A percentile compares a stretch with the other conserved stretches of the same genome.
Conservation (phyloP, 2,113 vertebrate species). For the Sylvietta virens region DNA sequence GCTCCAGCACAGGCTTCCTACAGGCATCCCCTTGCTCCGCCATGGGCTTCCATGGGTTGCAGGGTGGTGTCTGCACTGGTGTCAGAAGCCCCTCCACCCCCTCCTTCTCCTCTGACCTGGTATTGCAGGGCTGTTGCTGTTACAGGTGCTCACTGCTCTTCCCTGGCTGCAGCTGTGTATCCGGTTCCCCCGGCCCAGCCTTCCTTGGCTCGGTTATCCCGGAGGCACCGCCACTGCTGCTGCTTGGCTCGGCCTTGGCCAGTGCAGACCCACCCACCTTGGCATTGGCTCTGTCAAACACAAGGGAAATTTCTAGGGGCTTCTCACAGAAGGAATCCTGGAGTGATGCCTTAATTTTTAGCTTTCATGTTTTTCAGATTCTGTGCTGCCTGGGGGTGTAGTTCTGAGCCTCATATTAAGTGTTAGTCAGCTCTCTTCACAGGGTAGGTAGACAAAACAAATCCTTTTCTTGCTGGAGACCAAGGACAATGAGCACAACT, state of each 20-base stretch:
- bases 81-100: not conserved
- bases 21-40: not conserved
- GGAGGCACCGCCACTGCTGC: too few species aligned
- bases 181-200: too few species aligned
- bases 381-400: too few species aligned
- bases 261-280: rapidly evolving
- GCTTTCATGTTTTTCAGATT: too few species aligned
- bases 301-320: not conserved
- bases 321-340: not conserved
- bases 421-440: too few species aligned
- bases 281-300: not conserved
- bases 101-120: not conserved
- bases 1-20: not conserved
- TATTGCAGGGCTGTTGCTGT: not conserved
- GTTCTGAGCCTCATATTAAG: too few species aligned
- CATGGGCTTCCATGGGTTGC: not conserved
- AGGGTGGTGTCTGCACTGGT: not conserved
- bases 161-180: too few species aligned
- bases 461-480: too few species aligned
- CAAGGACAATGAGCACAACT: too few species aligned
- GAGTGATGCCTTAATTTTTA: too few species aligned
- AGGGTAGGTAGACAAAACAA: too few species aligned
- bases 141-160: too few species aligned
- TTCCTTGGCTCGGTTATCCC: not conserved
- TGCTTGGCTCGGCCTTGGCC: rapidly evolving